Base-by-base conservation (phyloP, 2,888 invertebrate genomes). In the Caenorhabditis drosophilae region DNA sequence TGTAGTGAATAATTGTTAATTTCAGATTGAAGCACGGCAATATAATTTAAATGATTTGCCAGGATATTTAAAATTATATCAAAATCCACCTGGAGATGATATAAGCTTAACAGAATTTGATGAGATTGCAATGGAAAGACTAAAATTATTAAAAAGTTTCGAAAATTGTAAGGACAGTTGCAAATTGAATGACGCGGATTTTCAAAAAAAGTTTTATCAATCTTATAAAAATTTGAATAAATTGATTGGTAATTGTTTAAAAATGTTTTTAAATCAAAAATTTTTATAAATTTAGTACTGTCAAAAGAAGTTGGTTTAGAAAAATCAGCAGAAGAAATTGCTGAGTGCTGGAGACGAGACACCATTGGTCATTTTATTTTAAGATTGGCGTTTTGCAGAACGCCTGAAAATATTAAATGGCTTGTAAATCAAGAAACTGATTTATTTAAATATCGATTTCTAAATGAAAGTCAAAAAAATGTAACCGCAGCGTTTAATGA, bases 361-460 rank as follows among this genome's bases (percentile, higher is more conserved):
- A 90, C 92, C 79, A 88, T 95, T 49, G 92, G 96, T 0, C 97
- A 98, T 84, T 96, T 91, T 84, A 91, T 96, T 76, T 86, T 97
- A 2, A 88, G 95, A 55, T 85, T 98, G 57, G 93, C 93, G 0
- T 96, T 92, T 85, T 95, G 93, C 83, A 88, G 91, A 79, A 78
- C 71, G 9, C 91, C 91, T 73, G 93, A 95, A 55, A 86, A 92
- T 35, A 87, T 91, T 31, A 88, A 88, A 60, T 97, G 97, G 96
- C 93, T 94, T 83, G 86, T 94, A 15, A 86, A 89, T 20, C 89
- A 92, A 72, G 98, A 98, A 87, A 85, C 91, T 63, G 96, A 97
- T 81, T 87, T 95, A 53, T 95, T 67, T 12, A 49, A 57, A 20
- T 59, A 50, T 38, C 67, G 69, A 11, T 56, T 61, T 27, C 46